A percentile compares a stretch with the other conserved stretches of the same genome.
Evolutionary conservation across 2,888 invertebrate species (phyloP).

Genomic region (Nesidiocoris tenuis): DNA sequence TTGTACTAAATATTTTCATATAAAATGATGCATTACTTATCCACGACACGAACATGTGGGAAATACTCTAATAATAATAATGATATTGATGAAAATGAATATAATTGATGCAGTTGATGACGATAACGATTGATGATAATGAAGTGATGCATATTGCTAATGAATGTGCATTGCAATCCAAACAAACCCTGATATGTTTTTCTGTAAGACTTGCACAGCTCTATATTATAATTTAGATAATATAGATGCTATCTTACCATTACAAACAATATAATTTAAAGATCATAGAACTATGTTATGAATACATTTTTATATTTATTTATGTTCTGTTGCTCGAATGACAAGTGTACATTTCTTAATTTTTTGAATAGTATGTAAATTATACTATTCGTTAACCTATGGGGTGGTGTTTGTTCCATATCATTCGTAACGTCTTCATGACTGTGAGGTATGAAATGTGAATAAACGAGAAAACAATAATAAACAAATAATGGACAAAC

Average conservation of each 20-base stretch:
- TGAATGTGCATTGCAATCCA: constrained; percentile 29
- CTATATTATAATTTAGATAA: constrained; percentile 7
- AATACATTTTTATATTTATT: constrained; percentile 42
- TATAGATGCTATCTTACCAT: constrained; percentile 43
- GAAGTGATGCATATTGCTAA: constrained; percentile 37
- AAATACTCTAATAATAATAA: constrained; percentile 2
- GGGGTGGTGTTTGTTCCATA: constrained; percentile 43
- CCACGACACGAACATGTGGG: constrained; percentile 29
- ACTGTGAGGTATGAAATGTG: neutral
- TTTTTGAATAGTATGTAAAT: constrained; percentile 41
- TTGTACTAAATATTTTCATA: constrained; percentile 48
- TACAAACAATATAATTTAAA: constrained; percentile 40
- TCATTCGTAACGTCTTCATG: constrained; percentile 21
- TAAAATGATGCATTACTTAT: constrained; percentile 35
- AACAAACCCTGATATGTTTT: constrained; percentile 40
- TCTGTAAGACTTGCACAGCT: constrained; percentile 44
- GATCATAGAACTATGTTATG: constrained; percentile 36
- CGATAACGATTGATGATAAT: neutral
- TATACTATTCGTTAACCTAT: constrained; percentile 32
- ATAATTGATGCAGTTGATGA: neutral
- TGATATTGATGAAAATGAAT: no score
- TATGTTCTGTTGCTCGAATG: constrained; percentile 39
- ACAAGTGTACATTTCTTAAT: constrained; percentile 34
- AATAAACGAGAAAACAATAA: neutral
- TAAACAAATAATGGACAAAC: neutral